Conservation (phyloP, 53 echinoderm and acorn worm species). For the Stichopus horrens region DNA sequence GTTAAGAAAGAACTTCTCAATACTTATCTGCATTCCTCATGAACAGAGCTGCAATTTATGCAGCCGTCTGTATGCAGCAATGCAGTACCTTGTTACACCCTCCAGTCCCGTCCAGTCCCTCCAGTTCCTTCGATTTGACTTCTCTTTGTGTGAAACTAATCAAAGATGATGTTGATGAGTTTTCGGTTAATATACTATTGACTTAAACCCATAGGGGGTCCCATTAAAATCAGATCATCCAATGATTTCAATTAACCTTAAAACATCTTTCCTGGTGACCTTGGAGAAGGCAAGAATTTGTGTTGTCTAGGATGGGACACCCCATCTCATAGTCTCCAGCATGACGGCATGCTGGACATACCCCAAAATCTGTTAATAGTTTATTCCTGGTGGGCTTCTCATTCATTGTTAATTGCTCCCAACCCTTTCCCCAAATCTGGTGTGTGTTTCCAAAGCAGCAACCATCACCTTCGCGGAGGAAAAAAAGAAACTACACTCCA, state of each 20-base stretch:
- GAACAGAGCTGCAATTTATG: too few species aligned
- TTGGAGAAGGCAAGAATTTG: not conserved
- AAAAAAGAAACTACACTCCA: too few species aligned
- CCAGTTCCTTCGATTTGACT: not conserved
- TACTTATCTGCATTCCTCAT: too few species aligned
- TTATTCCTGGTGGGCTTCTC: conserved; percentile 16
- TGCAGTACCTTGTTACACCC: too few species aligned
- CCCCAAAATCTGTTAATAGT: conserved; percentile 15
- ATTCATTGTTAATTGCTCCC: conserved; percentile 33
- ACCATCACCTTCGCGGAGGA: not conserved
- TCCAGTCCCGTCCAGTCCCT: too few species aligned
- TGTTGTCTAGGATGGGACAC: not conserved
- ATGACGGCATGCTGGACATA: not conserved
- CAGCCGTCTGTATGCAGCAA: too few species aligned
- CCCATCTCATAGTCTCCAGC: not conserved
- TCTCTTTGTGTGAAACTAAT: conserved; percentile 2
- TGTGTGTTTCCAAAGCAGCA: not conserved
- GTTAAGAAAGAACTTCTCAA: too few species aligned
- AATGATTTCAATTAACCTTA: conserved; percentile 12
- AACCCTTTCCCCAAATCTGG: conserved; percentile 29
- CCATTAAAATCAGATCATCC: conserved; percentile 27
- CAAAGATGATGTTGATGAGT: conserved; percentile 13
- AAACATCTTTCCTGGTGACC: not conserved
- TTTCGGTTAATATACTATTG: not conserved
- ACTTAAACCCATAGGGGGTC: conserved; percentile 1